A percentile compares a stretch with the other conserved stretches of the same genome.
Conservation (phyloP, 2,797 vertebrate species). For the Sphenopsis melanotis region DNA sequence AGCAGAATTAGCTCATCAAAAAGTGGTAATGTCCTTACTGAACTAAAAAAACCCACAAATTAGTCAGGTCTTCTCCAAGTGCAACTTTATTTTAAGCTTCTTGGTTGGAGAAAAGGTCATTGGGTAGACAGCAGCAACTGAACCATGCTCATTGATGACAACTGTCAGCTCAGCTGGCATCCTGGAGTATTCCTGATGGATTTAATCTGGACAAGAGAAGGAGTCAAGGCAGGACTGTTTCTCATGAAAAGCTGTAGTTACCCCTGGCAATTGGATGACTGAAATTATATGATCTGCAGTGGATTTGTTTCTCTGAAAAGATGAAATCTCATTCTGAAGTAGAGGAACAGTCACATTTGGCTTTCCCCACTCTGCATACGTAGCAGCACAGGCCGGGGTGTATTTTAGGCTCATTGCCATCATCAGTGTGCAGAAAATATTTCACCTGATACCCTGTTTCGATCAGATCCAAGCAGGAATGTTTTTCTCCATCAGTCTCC, state of each 20-base stretch:
- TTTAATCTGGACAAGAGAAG: neutral
- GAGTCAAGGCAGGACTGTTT: neutral
- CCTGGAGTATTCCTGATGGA: neutral
- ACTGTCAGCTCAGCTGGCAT: neutral
- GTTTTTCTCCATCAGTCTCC: neutral
- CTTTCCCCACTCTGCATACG: neutral
- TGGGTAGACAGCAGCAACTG: neutral
- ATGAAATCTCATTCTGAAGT: neutral
- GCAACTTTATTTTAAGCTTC: neutral
- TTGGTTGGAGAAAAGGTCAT: neutral
- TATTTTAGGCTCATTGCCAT: neutral
- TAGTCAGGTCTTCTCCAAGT: neutral
- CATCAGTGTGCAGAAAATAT: neutral
- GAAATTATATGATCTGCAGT: neutral
- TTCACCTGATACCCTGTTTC: neutral
- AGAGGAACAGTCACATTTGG: neutral
- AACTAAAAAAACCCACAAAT: neutral
- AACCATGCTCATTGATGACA: neutral
- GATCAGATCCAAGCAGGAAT: neutral
- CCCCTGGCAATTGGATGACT: neutral
- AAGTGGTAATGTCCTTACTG: neutral
- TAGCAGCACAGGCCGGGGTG: neutral
- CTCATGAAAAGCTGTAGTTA: neutral
- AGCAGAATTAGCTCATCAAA: neutral
- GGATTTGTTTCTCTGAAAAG: neutral